A percentile compares a stretch with the other conserved stretches of the same genome.
Conservation (phyloP, 2,797 vertebrate genomes). For the Nannoperca obscura region DNA sequence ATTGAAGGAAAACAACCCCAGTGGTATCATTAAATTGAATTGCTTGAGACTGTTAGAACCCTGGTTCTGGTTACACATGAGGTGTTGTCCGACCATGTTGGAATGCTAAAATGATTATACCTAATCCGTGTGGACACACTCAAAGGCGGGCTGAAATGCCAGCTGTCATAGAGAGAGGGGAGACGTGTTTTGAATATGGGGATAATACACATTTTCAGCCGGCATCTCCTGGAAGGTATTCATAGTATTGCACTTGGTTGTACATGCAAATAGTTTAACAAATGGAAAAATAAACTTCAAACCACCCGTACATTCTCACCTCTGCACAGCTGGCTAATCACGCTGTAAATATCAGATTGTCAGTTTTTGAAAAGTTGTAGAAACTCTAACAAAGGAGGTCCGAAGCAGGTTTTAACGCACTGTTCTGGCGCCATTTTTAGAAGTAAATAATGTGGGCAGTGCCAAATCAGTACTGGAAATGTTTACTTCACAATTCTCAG, state of each 20-base stretch:
- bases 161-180: not conserved
- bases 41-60: not conserved
- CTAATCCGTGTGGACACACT: too few species aligned
- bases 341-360: not conserved
- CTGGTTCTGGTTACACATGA: not conserved
- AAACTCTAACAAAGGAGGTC: too few species aligned
- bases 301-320: not conserved
- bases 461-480: not conserved
- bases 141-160: not conserved
- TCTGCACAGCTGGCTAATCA: conserved; percentile 16
- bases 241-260: not conserved
- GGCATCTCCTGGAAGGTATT: not conserved
- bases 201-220: not conserved
- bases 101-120: not conserved
- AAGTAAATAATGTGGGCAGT: not conserved
- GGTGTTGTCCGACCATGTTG: not conserved
- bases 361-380: too few species aligned
- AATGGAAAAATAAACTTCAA: conserved; percentile 1
- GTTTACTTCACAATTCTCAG: not conserved
- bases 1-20: not conserved
- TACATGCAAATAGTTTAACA: not conserved
- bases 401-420: not conserved
- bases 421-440: not conserved
- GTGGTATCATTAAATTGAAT: not conserved
- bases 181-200: not conserved